Evolutionary conservation across 2,888 invertebrate genomes (phyloP).

Genomic region (Baccha elongata): DNA sequence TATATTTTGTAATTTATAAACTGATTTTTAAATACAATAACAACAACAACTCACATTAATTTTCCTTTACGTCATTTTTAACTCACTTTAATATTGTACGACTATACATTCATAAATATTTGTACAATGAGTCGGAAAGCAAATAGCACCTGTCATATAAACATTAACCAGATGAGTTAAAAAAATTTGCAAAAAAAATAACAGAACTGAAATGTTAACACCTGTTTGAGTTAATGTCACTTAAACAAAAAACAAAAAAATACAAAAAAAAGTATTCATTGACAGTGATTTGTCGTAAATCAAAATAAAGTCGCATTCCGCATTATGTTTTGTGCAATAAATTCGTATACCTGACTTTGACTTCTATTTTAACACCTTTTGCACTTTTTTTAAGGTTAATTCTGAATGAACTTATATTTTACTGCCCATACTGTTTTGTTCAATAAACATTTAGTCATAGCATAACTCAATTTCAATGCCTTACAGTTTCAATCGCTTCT

Average conservation of each 20-base stretch:
- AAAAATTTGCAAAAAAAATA: slow-evolving; percentile 10
- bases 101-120: slow-evolving; percentile 8
- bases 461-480: slow-evolving; percentile 2
- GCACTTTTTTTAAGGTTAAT: slow-evolving; percentile 15
- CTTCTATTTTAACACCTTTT: background rate
- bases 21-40: too few relatives aligned
- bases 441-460: too few relatives aligned
- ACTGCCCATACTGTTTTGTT: too few relatives aligned
- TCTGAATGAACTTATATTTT: slow-evolving; percentile 21
- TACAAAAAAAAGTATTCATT: slow-evolving; percentile 27
- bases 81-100: too few relatives aligned
- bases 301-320: slow-evolving; percentile 21
- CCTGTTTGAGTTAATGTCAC: background rate
- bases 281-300: slow-evolving; percentile 50
- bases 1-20: too few relatives aligned
- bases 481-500: slow-evolving; percentile 27
- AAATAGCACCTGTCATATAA: slow-evolving; percentile 6
- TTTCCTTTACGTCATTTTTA: too few relatives aligned
- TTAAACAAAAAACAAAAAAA: slow-evolving; percentile 1
- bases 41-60: background rate
- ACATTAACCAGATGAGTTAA: background rate
- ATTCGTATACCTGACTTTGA: slow-evolving; percentile 2
- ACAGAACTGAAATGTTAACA: slow-evolving; percentile 27
- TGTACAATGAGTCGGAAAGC: background rate
- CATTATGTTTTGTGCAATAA: slow-evolving; percentile 27